Conservation (phyloP, 1,140 invertebrate species). For the Aphelinus atriplicis region DNA sequence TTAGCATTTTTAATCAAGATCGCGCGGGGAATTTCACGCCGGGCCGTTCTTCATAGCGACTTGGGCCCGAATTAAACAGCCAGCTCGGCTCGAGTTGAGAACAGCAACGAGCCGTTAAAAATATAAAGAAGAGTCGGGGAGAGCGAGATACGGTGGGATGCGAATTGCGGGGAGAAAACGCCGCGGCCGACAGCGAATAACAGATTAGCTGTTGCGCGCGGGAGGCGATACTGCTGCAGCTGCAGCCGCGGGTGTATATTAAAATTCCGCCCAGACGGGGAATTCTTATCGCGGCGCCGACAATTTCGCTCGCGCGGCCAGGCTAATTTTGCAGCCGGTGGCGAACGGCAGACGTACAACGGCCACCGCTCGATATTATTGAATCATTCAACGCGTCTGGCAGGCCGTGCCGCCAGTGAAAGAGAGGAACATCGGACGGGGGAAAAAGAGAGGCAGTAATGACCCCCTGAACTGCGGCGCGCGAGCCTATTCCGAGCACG, state of each 20-base stretch:
- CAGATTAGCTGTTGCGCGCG: constrained; percentile 3
- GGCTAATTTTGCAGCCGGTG: constrained; percentile 13
- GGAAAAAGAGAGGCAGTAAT: constrained; percentile 1
- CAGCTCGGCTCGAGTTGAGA: too few relatives aligned
- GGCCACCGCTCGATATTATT: constrained; percentile 23
- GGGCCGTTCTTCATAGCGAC: too few relatives aligned
- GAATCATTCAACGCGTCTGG: constrained; percentile 25
- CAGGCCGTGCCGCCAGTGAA: too few relatives aligned
- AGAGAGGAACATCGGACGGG: not conserved
- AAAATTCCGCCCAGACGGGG: constrained; percentile 15
- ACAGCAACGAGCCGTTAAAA: too few relatives aligned
- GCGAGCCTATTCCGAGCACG: constrained; percentile 17
- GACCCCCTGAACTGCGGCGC: not conserved
- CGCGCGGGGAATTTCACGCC: too few relatives aligned
- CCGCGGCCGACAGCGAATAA: not conserved
- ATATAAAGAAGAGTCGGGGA: too few relatives aligned
- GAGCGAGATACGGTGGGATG: too few relatives aligned
- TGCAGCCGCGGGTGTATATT: not conserved
- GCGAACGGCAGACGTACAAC: not conserved
- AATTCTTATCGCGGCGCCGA: constrained; percentile 2
- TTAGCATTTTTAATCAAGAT: too few relatives aligned
- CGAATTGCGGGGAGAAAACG: too few relatives aligned
- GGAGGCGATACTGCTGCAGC: not conserved
- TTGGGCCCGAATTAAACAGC: too few relatives aligned
- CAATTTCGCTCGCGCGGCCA: constrained; percentile 16